Base-by-base conservation (phyloP, 2,888 invertebrate species). In the Eilema depressum region DNA sequence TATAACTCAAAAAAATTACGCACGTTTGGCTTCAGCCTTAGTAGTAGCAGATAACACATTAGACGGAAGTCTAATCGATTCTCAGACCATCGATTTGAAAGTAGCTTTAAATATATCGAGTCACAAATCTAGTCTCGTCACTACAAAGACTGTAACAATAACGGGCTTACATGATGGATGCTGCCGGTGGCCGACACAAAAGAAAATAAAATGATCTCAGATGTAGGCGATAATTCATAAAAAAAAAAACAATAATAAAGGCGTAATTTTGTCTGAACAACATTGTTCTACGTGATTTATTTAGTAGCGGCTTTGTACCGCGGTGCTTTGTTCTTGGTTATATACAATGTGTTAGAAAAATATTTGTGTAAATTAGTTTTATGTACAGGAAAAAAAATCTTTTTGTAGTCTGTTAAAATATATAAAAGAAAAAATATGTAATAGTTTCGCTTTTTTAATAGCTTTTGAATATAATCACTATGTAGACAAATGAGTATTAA, bases 211-310 rank as follows among this genome's bases (percentile, higher is more conserved):
- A 90, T 88, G 85, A 90, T 86, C 87, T 90, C 88, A 90, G 86
- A 88, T 88, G 91, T 87, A 88, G 88, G 85, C 90, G 89, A 93
- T 94, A 93, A 93, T 93, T 93, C 92, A 93, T 92, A 90, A 91
- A 64, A 90, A 91, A n/a, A 63, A 74, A 90, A 91, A 91, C 84
- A 88, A 92, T 90, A 91, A 92, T 90, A 91, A 90, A 87, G 85
- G 86, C 85, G 86, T 89, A 89, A 91, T 91, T 89, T 88, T 81
- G 84, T 86, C 80, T 75, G 84, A 83, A 86, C 83, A 85, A 89
- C 86, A 91, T 89, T 92, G 91, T 92, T 83, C 88, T 80, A 56
- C 56, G 64, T 86, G 84, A 87, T 87, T 90, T 89, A 92, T 91
- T 85, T 87, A 88, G 86, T 87, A 81, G 81, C 81, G 79, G 74